Evolutionary conservation across 2,888 invertebrate genomes (phyloP).

Genomic region (Micropterix aruncella): DNA sequence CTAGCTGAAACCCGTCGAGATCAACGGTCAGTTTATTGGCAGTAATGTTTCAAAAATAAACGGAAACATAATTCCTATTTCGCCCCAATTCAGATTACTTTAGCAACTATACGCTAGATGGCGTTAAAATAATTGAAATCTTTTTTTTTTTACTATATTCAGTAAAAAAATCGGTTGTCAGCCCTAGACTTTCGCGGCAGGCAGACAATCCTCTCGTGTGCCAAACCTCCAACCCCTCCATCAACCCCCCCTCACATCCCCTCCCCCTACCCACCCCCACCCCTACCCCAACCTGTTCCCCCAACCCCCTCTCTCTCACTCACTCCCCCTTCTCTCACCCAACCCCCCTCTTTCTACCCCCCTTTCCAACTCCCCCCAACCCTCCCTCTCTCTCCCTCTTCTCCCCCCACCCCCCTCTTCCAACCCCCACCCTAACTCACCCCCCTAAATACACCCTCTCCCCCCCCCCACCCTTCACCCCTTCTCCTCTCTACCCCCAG

Average conservation of each 20-base stretch:
- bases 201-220: background rate
- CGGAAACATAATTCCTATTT: too few relatives aligned
- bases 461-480: conserved; percentile 1
- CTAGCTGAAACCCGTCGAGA: too few relatives aligned
- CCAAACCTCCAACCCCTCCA: background rate
- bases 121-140: too few relatives aligned
- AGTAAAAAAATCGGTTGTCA: too few relatives aligned
- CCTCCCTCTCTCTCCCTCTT: background rate
- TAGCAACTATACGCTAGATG: too few relatives aligned
- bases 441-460: background rate
- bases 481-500: too few relatives aligned
- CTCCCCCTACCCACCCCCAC: background rate
- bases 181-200: too few relatives aligned
- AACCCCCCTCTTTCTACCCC: background rate
- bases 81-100: too few relatives aligned
- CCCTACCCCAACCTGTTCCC: background rate
- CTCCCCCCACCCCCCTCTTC: background rate
- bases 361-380: background rate
- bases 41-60: too few relatives aligned
- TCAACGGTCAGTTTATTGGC: too few relatives aligned
- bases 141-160: too few relatives aligned
- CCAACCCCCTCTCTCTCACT: background rate
- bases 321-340: background rate
- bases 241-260: background rate
- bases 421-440: background rate